A percentile compares a stretch with the other conserved stretches of the same genome.
These are phyloP conservation scores for Anoura caudifer DNA, from an alignment of 2,113 vertebrate species.

Conservation along the genomic window DNA sequence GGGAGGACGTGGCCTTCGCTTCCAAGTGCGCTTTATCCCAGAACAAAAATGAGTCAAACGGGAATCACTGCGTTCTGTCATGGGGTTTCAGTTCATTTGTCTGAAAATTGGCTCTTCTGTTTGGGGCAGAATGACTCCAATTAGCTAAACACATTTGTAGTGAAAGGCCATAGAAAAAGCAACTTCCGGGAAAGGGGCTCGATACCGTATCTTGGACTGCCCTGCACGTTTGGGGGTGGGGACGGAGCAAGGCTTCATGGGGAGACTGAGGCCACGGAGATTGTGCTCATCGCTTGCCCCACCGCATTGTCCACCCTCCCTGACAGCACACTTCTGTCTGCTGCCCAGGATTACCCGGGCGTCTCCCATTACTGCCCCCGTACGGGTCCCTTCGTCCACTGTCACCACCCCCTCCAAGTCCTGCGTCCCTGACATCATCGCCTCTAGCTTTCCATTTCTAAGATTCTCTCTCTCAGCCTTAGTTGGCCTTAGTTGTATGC, in stretches of 20 bases:
- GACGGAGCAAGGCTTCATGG: background rate
- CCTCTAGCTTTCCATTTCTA: background rate
- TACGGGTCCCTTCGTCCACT: background rate
- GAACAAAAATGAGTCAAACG: background rate
- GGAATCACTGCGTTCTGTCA: background rate
- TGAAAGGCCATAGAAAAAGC: background rate
- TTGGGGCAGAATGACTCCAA: background rate
- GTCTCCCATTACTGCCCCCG: too few relatives aligned
- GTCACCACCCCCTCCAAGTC: background rate
- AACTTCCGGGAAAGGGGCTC: background rate
- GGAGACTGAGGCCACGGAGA: background rate
- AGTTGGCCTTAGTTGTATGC: background rate
- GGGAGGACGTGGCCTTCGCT: background rate
- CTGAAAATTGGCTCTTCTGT: background rate
- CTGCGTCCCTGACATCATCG: background rate
- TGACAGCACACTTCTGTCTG: background rate
- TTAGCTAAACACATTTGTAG: background rate
- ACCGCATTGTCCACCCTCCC: fast-evolving
- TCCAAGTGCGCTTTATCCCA: background rate
- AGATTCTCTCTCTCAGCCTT: background rate
- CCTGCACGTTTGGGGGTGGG: background rate
- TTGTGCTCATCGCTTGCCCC: fast-evolving
- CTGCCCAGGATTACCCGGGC: background rate
- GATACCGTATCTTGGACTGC: background rate
- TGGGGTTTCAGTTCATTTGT: constrained; percentile 4